Base-by-base conservation (phyloP, 2,797 vertebrate genomes). In the Melanotaenia boesemani region DNA sequence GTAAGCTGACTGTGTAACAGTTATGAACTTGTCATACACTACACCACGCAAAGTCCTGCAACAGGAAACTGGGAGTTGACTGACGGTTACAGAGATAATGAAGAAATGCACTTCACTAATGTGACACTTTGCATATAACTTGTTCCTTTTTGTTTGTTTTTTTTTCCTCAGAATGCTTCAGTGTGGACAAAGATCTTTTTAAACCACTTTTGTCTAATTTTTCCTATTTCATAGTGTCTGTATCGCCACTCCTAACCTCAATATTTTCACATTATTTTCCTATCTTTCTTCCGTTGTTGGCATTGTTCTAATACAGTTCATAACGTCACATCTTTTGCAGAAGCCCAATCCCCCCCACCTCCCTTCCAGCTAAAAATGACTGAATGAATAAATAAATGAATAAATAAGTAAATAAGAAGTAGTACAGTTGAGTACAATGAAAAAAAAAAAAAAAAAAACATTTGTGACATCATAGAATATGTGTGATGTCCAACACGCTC, bases 41-140 rank as follows among this genome's bases (percentile, higher is more conserved):
- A 41, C 46, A 52, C 26, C 55, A 55, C 15, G 0, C 37, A 64
- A 20, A 55, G 64, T 76, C 63, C 9, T 28, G 67, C 48, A 79
- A 89, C 76, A 87, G 86, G 85, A 88, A 89, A 76, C 76, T 65
- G 54, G 22, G 6, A n/a, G 10, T 1, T 59, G 30, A 41, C 39
- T 63, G 44, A 80, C 65, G 22, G 41, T 16, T 10, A 67, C 30
- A 54, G 2, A 59, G 10, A 20, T 18, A 37, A n/a, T 4, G 18
- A 26, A 59, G 16, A 57, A 56, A 10, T 16, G 26, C 24, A 34
- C 28, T 55, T 34, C 28, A 18, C 28, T 4, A 3, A 18, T 32
- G 28, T 30, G 15, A 30, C 55, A 57, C 55, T 20, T 28, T 12
- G 10, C 3, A 28, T 5, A 16, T 28, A 6, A 24, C 20, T 4